Evolutionary conservation across 2,888 invertebrate genomes (phyloP), one percentile per base, ranked within the genome.

Genomic region (Dolomedes plantarius): DNA sequence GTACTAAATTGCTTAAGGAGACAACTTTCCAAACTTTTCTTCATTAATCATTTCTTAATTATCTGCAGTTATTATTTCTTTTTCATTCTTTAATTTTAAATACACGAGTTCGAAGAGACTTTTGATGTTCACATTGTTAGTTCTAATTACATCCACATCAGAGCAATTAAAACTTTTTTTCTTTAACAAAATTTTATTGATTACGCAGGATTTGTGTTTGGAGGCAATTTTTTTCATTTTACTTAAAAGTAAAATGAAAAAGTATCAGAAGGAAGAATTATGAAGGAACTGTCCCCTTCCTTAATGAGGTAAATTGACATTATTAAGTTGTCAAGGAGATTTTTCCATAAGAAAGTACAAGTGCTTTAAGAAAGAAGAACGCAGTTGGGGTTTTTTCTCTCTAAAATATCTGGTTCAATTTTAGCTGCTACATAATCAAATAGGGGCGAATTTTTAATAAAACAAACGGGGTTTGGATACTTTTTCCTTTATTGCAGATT

Each of bases 61-160:
- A 3, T 62, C 28, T 62, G 19, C 23, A 19, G 9, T 0, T 11
- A 62, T 28, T 62, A 62, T 19, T 62, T 27, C 11, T 62, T 23
- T 28, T 27, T 7, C 1, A 19, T 1, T 36, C 27, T 62, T 62
- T 62, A 19, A 28, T 27, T 62, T 62, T 46, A 46, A 46, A 46
- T 46, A 46, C 46, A 46, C 46, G 46, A 46, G 46, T 46, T 13
- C 46, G 11, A 36, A 13, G 11, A 46, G 16, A 46, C 46, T 46
- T 46, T 46, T 46, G 46, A 46, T 46, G 46, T 46, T 46, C 46
- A 46, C 16, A 46, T 46, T 46, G 16, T 46, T 46, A 46, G 46
- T 16, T 46, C 46, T 46, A 46, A 46, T 46, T 46, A 46, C 13
- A 46, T 6, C 13, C 16, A 46, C 46, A 46, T 16, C 13, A 13